These are phyloP conservation scores for Xenops minutus DNA, from an alignment of 2,797 vertebrate species.

Conservation along the genomic window DNA sequence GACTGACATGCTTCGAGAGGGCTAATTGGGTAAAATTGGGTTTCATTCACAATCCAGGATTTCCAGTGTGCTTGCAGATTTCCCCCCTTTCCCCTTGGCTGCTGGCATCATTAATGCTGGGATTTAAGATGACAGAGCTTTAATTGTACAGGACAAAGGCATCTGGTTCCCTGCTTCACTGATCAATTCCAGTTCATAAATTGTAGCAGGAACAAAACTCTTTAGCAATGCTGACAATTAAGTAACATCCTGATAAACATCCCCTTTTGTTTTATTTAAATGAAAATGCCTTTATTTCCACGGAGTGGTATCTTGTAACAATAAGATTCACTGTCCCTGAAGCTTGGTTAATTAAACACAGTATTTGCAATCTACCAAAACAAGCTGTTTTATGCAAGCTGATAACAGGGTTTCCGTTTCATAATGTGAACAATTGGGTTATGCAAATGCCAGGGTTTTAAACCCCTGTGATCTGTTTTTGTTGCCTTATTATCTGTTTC, in stretches of 20 bases:
- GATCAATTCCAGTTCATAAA: conserved; percentile 61
- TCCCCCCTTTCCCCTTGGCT: background rate
- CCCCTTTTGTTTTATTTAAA: conserved; percentile 70
- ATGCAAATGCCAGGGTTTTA: conserved; percentile 59
- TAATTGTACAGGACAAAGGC: conserved; percentile 41
- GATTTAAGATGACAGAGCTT: conserved; percentile 39
- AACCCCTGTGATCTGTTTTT: conserved; percentile 64
- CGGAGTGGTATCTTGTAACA: conserved; percentile 60
- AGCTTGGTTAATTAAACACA: conserved; percentile 72
- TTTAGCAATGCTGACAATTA: conserved; percentile 63
- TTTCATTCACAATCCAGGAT: background rate
- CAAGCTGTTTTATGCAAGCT: conserved; percentile 68
- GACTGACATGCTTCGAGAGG: background rate
- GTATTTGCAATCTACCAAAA: conserved; percentile 67
- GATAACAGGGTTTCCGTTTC: conserved; percentile 72
- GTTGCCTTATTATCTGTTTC: conserved; percentile 63
- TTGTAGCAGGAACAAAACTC: conserved; percentile 54
- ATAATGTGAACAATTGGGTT: conserved; percentile 67
- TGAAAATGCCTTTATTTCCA: conserved; percentile 67
- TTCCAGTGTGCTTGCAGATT: background rate
- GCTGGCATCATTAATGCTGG: conserved; percentile 1
- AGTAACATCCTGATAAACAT: conserved; percentile 70
- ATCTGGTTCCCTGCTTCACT: background rate
- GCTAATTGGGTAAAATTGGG: background rate
- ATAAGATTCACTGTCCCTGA: conserved; percentile 66